These are phyloP conservation scores for Branchinecta lynchi DNA, from an alignment of 1,140 invertebrate species.

Conservation along the genomic window DNA sequence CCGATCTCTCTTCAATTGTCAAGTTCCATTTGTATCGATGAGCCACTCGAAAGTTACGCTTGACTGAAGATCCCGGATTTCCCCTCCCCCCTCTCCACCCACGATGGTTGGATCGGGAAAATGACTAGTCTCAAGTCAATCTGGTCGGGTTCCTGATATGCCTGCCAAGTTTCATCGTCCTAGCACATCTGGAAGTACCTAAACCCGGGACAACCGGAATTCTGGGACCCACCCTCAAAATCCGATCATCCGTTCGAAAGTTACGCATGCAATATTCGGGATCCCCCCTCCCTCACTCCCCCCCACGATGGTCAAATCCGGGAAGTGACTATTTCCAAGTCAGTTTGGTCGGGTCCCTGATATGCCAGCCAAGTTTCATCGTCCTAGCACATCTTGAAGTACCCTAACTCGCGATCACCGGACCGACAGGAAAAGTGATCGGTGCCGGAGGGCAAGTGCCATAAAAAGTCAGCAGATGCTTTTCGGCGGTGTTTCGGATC, in stretches of 20 bases:
- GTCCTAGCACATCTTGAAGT: slow-evolving; percentile 3
- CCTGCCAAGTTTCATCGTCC: slow-evolving; percentile 5
- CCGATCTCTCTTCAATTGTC: background rate
- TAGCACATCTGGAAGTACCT: slow-evolving; percentile 4
- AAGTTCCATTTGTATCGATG: background rate
- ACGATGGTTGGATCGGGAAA: background rate
- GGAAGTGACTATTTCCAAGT: slow-evolving; percentile 1
- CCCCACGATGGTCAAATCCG: slow-evolving; percentile 1
- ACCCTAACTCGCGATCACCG: no score
- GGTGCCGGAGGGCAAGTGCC: no score
- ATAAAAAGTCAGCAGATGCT: no score
- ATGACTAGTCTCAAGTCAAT: slow-evolving; percentile 1
- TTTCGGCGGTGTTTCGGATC: no score
- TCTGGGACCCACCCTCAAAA: background rate
- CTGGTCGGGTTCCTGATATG: background rate
- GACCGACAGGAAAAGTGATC: no score
- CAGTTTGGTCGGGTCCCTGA: background rate
- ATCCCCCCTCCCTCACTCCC: background rate
- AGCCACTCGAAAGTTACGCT: background rate
- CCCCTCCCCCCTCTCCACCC: background rate
- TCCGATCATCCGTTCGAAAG: background rate
- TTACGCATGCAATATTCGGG: background rate
- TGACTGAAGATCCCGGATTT: background rate
- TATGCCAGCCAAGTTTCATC: slow-evolving; percentile 1
- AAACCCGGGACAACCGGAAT: background rate